These are phyloP conservation scores for Poeciliopsis turrubarensis DNA, from an alignment of 2,113 vertebrate genomes.

Conservation along the genomic window DNA sequence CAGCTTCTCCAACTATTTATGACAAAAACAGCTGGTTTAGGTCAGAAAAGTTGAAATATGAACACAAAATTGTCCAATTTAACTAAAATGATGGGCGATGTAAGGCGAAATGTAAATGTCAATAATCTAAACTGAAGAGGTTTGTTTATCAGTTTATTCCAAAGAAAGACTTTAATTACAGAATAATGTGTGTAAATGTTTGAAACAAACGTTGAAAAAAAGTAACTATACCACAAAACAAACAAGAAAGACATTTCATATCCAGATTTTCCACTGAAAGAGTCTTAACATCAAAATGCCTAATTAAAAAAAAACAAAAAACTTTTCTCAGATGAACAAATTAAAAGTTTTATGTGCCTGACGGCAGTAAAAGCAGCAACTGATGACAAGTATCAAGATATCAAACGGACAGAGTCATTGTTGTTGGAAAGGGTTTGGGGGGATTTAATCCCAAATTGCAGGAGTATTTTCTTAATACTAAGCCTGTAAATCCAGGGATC, in stretches of 20 bases:
- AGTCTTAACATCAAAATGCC: neutral
- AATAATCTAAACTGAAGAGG: neutral
- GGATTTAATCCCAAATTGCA: constrained; percentile 88
- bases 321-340: neutral
- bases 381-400: constrained; percentile 81
- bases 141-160: neutral
- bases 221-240: neutral
- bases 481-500: constrained; percentile 85
- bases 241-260: neutral
- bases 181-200: neutral
- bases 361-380: constrained; percentile 52
- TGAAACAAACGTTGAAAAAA: neutral
- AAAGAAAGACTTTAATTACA: neutral
- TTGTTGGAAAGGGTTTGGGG: constrained; percentile 75
- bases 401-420: constrained; percentile 78
- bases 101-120: neutral
- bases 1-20: no score
- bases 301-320: neutral
- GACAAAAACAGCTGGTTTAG: no score
- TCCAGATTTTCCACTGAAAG: neutral
- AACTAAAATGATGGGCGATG: neutral
- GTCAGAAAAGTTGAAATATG: no score
- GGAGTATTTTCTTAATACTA: constrained; percentile 85
- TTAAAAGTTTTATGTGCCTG: neutral
- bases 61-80: no score